Base-by-base conservation (phyloP, 2,797 vertebrate species). In the Clarias platycephalus region DNA sequence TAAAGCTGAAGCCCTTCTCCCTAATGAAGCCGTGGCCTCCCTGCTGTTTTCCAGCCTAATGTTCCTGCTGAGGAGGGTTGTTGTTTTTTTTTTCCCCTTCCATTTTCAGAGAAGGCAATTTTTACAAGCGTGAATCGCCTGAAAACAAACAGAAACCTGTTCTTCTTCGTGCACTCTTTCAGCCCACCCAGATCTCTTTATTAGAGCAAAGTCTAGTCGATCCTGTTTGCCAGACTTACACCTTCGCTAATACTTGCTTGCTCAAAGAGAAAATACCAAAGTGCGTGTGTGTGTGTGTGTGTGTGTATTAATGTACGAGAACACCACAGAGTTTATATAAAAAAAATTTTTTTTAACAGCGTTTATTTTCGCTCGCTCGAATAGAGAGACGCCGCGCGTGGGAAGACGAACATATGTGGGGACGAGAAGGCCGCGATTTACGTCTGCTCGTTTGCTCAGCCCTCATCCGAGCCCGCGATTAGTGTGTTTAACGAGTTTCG, bases 31-130 rank as follows among this genome's bases (percentile, higher is more conserved):
- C 62, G 81, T 76, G n/a, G 90, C 90, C 89, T 86, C 91, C 75
- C 92, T 91, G 89, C 91, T 92, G 91, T 87, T 92, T 49, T 89
- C 86, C 81, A 79, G 72, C 88, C 75, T 60, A 40, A 60, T 37
- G 20, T 37, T 77, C 75, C 57, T 77, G 31, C 57, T 6, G 53
- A 58, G 88, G 92, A 92, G 93, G 28, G 3, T 37, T 40, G 34
- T 37, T 37, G 34, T 37, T 28, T 26, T 26, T 26, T 58, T 40
- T 28, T 6, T 4, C 3, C 9, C 12, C 15, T 34, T 58, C 28
- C 16, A 91, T 90, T 89, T 90, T 89, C 91, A 86, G 26, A 92
- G 92, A 92, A 93, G 92, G 92, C 91, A 92, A 93, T 93, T 93
- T 93, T 91, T 90, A 89, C 85, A 90, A 89, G 92, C 87, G 86